phyloP scores from a whole-genome alignment of 2,797 vertebrate species.

The Acomys russatus region DNA sequence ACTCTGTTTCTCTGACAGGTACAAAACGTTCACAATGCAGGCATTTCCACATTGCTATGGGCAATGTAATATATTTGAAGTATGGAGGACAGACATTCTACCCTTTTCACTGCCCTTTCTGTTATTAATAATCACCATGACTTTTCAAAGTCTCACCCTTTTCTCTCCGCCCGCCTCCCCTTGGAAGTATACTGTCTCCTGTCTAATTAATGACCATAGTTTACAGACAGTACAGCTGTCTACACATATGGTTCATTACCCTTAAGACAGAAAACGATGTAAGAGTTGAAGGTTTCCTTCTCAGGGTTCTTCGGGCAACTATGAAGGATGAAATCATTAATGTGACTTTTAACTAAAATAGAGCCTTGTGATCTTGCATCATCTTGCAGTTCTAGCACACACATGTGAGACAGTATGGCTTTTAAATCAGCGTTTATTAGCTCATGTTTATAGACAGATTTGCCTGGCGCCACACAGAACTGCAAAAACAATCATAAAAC shows the following conservation, averaged over 20 bases:
- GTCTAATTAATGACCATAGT: conserved; percentile 90
- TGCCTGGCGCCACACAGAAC: conserved; percentile 69
- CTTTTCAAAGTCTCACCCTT: conserved; percentile 85
- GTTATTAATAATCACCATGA: conserved; percentile 84
- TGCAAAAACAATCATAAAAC: conserved; percentile 72
- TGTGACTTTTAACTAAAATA: conserved; percentile 87
- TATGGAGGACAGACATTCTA: conserved; percentile 74
- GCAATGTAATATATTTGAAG: conserved; percentile 74
- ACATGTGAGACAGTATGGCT: background rate
- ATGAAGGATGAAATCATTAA: conserved; percentile 91
- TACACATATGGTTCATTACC: conserved; percentile 91
- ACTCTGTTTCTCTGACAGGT: background rate
- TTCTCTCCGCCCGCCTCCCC: conserved; percentile 57
- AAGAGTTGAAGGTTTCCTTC: conserved; percentile 92
- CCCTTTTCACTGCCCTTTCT: conserved; percentile 82
- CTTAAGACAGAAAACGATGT: conserved; percentile 90
- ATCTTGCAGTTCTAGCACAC: conserved; percentile 57
- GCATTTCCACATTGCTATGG: conserved; percentile 55
- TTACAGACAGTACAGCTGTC: conserved; percentile 90
- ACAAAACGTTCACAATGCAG: background rate
- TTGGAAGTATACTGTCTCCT: conserved; percentile 87
- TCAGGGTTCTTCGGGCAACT: conserved; percentile 86
- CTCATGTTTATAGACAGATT: conserved; percentile 75
- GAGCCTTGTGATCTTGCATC: conserved; percentile 70
- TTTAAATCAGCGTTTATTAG: conserved; percentile 71